A percentile compares a stretch with the other conserved stretches of the same genome.
These are phyloP conservation scores for Philhelius pedissequus DNA, from an alignment of 2,888 invertebrate genomes.

Conservation along the genomic window DNA sequence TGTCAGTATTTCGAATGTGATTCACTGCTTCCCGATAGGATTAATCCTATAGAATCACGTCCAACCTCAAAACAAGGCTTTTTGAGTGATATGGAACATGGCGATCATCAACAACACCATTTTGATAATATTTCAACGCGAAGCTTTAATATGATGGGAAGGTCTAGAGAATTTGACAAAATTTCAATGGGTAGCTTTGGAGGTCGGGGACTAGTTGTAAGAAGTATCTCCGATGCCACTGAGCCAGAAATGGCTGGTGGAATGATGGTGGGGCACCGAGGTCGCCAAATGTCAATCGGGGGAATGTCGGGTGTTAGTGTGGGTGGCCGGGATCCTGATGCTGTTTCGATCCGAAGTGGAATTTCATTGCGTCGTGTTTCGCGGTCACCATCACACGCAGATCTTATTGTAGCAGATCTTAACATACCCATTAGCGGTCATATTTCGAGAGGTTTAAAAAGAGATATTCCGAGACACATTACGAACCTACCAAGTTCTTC, in stretches of 20 bases:
- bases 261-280: constrained; percentile 70
- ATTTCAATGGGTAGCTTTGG: constrained; percentile 71
- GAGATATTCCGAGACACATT: constrained; percentile 71
- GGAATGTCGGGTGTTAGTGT: constrained; percentile 73
- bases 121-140: constrained; percentile 73
- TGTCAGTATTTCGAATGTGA: constrained; percentile 92
- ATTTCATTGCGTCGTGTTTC: constrained; percentile 76
- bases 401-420: constrained; percentile 77
- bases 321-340: constrained; percentile 73
- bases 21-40: constrained; percentile 87
- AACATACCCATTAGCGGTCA: constrained; percentile 72
- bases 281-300: constrained; percentile 75
- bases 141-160: constrained; percentile 72
- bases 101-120: constrained; percentile 38
- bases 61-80: constrained; percentile 82
- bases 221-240: constrained; percentile 76
- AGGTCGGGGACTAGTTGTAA: constrained; percentile 75
- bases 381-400: constrained; percentile 75
- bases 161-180: constrained; percentile 70
- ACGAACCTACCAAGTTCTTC: constrained; percentile 75
- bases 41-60: constrained; percentile 83
- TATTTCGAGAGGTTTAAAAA: constrained; percentile 44
- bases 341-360: constrained; percentile 76
- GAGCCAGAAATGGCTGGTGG: constrained; percentile 68
- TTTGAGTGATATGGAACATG: constrained; percentile 40